phyloP scores from a whole-genome alignment of 2,888 invertebrate species.

The Harpalus rubripes region DNA sequence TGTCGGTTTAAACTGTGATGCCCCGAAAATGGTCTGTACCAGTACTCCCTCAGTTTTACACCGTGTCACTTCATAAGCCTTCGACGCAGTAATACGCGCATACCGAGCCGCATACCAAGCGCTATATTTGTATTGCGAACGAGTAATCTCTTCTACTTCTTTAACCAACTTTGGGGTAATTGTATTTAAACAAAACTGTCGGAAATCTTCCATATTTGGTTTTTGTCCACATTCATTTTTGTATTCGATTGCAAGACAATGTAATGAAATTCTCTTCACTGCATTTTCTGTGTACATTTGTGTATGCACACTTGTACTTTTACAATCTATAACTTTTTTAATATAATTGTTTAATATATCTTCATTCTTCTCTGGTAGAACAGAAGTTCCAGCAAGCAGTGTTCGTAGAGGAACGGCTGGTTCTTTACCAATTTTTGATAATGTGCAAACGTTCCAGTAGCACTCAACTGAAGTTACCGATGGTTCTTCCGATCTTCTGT shows the following conservation, averaged over 20 bases:
- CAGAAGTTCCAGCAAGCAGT: not conserved
- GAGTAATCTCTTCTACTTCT: not conserved
- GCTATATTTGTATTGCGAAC: not conserved
- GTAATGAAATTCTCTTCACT: no score
- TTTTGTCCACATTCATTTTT: no score
- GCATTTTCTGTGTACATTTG: no score
- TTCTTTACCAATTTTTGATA: not conserved
- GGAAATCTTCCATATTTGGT: no score
- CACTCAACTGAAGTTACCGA: slow-evolving; percentile 12
- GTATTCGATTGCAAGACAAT: no score
- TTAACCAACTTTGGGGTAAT: no score
- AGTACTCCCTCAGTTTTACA: slow-evolving; percentile 32
- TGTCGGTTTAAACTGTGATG: not conserved
- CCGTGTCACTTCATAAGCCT: not conserved
- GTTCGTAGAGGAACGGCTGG: not conserved
- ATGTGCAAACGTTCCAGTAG: not conserved
- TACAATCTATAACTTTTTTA: no score
- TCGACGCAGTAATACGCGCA: slow-evolving; percentile 24
- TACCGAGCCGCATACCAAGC: not conserved
- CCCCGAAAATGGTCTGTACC: not conserved
- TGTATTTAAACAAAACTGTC: no score
- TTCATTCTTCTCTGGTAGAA: not conserved
- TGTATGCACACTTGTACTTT: no score
- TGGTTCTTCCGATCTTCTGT: slow-evolving; percentile 1
- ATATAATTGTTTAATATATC: not conserved